Percentiles rank a stretch among this genome's conserved stretches.
Conservation (phyloP, 2,797 vertebrate species). For the Lithobates pipiens region DNA sequence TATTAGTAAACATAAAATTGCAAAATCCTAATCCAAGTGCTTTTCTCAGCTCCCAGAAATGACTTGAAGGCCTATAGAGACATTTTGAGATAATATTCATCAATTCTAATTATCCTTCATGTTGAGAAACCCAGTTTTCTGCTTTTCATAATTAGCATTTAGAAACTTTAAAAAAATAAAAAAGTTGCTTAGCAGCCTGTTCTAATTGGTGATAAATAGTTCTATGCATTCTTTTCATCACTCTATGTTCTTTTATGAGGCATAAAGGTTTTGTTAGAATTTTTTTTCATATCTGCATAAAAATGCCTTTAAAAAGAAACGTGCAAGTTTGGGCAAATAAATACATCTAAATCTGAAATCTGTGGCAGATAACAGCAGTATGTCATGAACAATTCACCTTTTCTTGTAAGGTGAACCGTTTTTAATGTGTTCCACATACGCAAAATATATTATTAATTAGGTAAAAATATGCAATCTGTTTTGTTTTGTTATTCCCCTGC, state of each 20-base stretch:
- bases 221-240: constrained; percentile 31
- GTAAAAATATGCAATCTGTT: background rate
- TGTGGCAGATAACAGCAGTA: constrained; percentile 6
- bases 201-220: constrained; percentile 54
- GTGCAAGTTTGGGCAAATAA: constrained; percentile 17
- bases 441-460: constrained; percentile 1
- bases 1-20: constrained; percentile 53
- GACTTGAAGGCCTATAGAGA: constrained; percentile 28
- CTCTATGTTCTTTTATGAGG: constrained; percentile 5
- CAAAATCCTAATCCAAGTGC: constrained; percentile 24
- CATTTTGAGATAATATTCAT: constrained; percentile 48
- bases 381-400: background rate
- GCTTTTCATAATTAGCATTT: constrained; percentile 56
- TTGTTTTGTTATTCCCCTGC: too few species aligned
- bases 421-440: constrained; percentile 21
- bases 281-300: constrained; percentile 24
- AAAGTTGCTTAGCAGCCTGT: constrained; percentile 21
- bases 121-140: constrained; percentile 36
- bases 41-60: background rate
- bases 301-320: constrained; percentile 38
- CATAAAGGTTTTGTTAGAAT: constrained; percentile 34
- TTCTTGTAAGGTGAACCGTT: background rate
- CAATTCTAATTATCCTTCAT: constrained; percentile 56
- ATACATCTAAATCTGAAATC: constrained; percentile 1
- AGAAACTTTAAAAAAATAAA: constrained; percentile 25